These are phyloP conservation scores for Lithophane ornitopus DNA, from an alignment of 2,888 invertebrate genomes.

Conservation along the genomic window DNA sequence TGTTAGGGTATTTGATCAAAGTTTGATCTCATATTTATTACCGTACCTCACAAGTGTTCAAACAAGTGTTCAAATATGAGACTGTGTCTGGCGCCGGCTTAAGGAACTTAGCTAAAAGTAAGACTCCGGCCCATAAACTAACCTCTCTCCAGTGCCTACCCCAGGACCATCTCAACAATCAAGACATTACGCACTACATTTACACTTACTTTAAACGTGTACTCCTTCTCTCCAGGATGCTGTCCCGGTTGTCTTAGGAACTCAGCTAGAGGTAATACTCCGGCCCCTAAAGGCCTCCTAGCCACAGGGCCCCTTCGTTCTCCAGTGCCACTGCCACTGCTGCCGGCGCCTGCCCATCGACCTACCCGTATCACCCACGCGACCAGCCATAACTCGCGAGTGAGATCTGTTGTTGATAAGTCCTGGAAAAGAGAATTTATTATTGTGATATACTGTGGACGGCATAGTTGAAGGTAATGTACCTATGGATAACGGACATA, in stretches of 20 bases:
- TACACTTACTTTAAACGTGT: slow-evolving; percentile 92
- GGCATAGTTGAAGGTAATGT: background rate
- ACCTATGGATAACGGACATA: background rate
- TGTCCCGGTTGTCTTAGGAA: slow-evolving; percentile 90
- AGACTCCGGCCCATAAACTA: slow-evolving; percentile 95
- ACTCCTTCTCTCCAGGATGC: slow-evolving; percentile 94
- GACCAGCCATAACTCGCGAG: slow-evolving; percentile 96
- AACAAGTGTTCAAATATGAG: too few species aligned
- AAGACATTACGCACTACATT: background rate
- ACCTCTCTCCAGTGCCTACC: slow-evolving; percentile 87
- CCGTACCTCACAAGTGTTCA: too few species aligned
- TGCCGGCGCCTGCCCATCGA: slow-evolving; percentile 92
- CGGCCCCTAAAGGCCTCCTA: slow-evolving; percentile 96
- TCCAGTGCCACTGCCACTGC: slow-evolving; percentile 87
- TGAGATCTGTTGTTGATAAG: slow-evolving; percentile 95
- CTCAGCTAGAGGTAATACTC: slow-evolving; percentile 94
- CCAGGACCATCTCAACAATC: slow-evolving; percentile 46
- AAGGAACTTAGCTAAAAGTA: slow-evolving; percentile 93
- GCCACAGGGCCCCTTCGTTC: slow-evolving; percentile 89
- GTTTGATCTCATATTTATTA: too few species aligned
- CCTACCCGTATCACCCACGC: slow-evolving; percentile 98
- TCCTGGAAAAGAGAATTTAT: slow-evolving; percentile 88
- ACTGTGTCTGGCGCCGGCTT: too few species aligned
- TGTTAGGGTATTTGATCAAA: too few species aligned
- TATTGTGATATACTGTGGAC: background rate